A percentile compares a stretch with the other conserved stretches of the same genome.
Evolutionary conservation across 2,113 vertebrate genomes (phyloP).

Genomic region (Pagrus major): DNA sequence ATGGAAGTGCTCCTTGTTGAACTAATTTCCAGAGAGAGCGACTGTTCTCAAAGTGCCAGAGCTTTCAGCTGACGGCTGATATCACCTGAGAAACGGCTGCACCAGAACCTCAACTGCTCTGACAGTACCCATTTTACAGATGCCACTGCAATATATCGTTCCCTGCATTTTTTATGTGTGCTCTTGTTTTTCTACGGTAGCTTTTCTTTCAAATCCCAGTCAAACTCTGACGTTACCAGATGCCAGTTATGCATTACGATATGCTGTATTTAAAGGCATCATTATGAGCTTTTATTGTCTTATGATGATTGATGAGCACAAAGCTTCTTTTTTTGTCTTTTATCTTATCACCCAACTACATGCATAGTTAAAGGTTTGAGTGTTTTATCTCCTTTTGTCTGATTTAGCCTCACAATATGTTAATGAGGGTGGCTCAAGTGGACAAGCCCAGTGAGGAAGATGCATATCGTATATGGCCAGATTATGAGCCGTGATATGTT

Average conservation of each 20-base stretch:
- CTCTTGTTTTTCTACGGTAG: background rate
- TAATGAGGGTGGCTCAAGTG: conserved; percentile 54
- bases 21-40: conserved; percentile 61
- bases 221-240: background rate
- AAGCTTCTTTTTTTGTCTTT: conserved; percentile 1
- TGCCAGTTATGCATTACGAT: background rate
- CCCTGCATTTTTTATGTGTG: background rate
- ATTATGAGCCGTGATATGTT: conserved; percentile 86
- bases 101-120: background rate
- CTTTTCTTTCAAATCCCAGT: conserved; percentile 14
- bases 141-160: background rate
- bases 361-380: background rate
- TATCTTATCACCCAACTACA: conserved; percentile 11
- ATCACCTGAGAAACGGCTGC: conserved; percentile 38
- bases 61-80: conserved; percentile 33
- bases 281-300: background rate
- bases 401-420: background rate
- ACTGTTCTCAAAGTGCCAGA: conserved; percentile 36
- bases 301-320: conserved; percentile 4
- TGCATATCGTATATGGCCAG: conserved; percentile 69
- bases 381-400: conserved; percentile 5
- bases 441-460: conserved; percentile 59
- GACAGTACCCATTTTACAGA: conserved; percentile 27
- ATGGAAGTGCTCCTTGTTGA: conserved; percentile 44
- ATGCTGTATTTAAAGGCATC: background rate